These are phyloP conservation scores for Colletes latitarsis DNA, from an alignment of 1,140 invertebrate genomes.

Conservation along the genomic window DNA sequence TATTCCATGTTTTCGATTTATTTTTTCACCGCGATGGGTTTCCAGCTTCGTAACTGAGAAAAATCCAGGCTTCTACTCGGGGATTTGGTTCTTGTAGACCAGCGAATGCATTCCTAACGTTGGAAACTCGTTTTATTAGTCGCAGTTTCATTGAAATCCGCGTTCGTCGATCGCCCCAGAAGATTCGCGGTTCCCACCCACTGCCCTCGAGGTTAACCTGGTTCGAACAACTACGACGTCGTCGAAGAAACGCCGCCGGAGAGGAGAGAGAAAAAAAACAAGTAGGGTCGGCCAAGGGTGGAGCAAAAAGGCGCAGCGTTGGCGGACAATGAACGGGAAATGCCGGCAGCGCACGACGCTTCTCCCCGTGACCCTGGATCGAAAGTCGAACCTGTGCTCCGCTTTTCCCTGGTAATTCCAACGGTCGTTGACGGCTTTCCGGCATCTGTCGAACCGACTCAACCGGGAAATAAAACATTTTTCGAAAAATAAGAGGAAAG, in stretches of 20 bases:
- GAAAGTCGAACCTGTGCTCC: not conserved
- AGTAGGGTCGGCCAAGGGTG: not conserved
- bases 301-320: not conserved
- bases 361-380: conserved; percentile 18
- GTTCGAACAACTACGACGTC: conserved; percentile 4
- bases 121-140: conserved; percentile 7
- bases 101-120: no score
- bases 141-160: conserved; percentile 18
- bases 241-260: not conserved
- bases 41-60: no score
- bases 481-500: no score
- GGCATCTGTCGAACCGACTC: not conserved
- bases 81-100: no score
- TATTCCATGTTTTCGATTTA: no score
- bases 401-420: conserved; percentile 1
- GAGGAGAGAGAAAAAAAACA: not conserved
- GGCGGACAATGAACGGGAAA: conserved; percentile 24
- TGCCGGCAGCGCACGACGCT: not conserved
- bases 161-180: conserved; percentile 23
- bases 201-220: conserved; percentile 22
- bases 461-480: not conserved
- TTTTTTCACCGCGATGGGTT: no score
- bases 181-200: conserved; percentile 10
- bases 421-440: not conserved
- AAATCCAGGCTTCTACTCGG: no score